Base-by-base conservation (phyloP, 1,140 invertebrate species). In the Zaprionus vittiger region DNA sequence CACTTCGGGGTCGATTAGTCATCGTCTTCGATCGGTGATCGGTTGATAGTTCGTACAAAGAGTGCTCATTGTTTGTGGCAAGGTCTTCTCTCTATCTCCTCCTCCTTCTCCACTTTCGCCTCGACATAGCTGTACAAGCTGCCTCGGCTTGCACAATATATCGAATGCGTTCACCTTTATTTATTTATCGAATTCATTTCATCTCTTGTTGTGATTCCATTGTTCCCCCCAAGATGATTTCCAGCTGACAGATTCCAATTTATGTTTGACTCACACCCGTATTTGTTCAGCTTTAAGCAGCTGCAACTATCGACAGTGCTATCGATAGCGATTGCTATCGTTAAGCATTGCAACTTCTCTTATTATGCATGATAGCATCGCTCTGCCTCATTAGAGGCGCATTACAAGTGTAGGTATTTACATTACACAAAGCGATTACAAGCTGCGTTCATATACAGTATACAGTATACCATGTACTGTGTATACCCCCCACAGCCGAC, bases 231-330 rank as follows among this genome's bases (percentile, higher is more conserved):
- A 34, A 26, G 63, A 20, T 17, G 22, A 55, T 31, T 63, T 61
- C 17, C 64, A 69, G 49, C 71, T 73, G 71, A 68, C 44, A 72
- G 38, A 41, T 22, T 62, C 47, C 24, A 47, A 20, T 37, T 20
- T 12, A 17, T 4, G 31, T 37, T 66, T 67, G 14, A 20, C 22
- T 59, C 41, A 56, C 66, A 55, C 28, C 20, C 55, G 49, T 55
- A n/a, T 73, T 73, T 61, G 41, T 44, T 55, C 57, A 73, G 65
- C 71, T 73, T 73, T 52, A 52, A n/a, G 31, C 4, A 34, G n/a
- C 15, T 31, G 5, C 0, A 15, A n/a, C 28, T 70, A 55, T 63
- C 59, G 59, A n/a, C 54, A 22, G 26, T 22, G 54, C 5, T 54
- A 49, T 66, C 54, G 62, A 49, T 72, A 66, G 41, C 20, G 20